phyloP scores from a whole-genome alignment of 2,888 invertebrate genomes.

The Erannis defoliaria region DNA sequence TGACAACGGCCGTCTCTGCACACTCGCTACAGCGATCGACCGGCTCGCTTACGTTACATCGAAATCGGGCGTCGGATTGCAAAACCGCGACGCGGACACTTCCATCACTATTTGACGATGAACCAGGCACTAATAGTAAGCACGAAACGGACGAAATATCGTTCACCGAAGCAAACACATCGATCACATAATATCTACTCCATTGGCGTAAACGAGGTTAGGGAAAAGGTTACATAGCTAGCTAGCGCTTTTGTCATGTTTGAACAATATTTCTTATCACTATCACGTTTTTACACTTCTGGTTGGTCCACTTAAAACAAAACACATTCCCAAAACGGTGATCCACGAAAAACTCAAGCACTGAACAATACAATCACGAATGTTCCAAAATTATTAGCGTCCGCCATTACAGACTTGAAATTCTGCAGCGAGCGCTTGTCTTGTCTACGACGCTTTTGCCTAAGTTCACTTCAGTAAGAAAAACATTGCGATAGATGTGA shows the following conservation, averaged over 20 bases:
- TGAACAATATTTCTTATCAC: slow-evolving; percentile 83
- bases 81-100: slow-evolving; percentile 85
- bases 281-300: slow-evolving; percentile 76
- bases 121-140: slow-evolving; percentile 78
- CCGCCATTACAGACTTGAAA: slow-evolving; percentile 86
- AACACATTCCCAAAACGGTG: slow-evolving; percentile 74
- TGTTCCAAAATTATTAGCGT: slow-evolving; percentile 86
- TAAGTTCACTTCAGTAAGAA: slow-evolving; percentile 83
- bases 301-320: slow-evolving; percentile 69
- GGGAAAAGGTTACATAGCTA: slow-evolving; percentile 90
- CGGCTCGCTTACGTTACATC: slow-evolving; percentile 87
- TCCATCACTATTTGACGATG: slow-evolving; percentile 83
- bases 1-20: slow-evolving; percentile 85
- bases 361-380: slow-evolving; percentile 85
- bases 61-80: slow-evolving; percentile 85
- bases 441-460: slow-evolving; percentile 82
- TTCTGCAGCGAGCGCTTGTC: slow-evolving; percentile 81
- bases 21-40: slow-evolving; percentile 88
- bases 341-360: slow-evolving; percentile 72
- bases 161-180: slow-evolving; percentile 91
- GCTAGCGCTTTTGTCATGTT: slow-evolving; percentile 85
- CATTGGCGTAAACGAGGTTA: slow-evolving; percentile 93
- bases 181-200: slow-evolving; percentile 90
- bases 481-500: slow-evolving; percentile 62
- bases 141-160: slow-evolving; percentile 85